These are phyloP conservation scores for Cacatua alba DNA, from an alignment of 2,113 vertebrate genomes.

Conservation along the genomic window DNA sequence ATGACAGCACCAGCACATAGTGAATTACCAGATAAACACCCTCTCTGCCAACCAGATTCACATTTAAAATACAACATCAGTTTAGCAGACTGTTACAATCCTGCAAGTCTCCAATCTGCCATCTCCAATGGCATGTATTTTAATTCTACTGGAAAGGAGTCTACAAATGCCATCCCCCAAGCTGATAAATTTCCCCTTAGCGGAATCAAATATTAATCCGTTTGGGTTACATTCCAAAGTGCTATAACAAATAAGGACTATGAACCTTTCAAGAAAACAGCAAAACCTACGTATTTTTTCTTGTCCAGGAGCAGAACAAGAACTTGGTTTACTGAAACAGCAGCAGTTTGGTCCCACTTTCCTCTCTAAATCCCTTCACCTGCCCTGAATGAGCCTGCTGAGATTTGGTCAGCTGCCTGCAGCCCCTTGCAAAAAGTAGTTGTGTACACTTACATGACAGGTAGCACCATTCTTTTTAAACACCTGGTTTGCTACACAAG, in stretches of 20 bases:
- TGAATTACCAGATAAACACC: background rate
- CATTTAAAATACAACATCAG: background rate
- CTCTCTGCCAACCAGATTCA: background rate
- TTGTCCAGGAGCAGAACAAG: background rate
- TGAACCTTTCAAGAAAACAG: background rate
- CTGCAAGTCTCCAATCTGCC: background rate
- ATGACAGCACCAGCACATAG: background rate
- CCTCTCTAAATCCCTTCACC: no score
- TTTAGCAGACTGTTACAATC: background rate
- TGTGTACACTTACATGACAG: fast-evolving
- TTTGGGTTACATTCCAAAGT: background rate
- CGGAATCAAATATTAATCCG: background rate
- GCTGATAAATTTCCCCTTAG: background rate
- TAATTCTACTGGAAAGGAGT: background rate
- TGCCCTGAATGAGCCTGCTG: background rate
- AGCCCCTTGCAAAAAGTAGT: background rate
- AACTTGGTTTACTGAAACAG: background rate
- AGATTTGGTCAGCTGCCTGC: background rate
- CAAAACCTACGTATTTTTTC: background rate
- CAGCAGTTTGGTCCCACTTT: background rate
- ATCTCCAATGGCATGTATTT: background rate
- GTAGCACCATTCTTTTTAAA: fast-evolving
- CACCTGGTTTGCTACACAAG: no score
- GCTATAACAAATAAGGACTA: background rate
- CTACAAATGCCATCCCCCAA: background rate